These are phyloP conservation scores for Sardinella longiceps DNA, from an alignment of 2,797 vertebrate genomes.

Conservation along the genomic window DNA sequence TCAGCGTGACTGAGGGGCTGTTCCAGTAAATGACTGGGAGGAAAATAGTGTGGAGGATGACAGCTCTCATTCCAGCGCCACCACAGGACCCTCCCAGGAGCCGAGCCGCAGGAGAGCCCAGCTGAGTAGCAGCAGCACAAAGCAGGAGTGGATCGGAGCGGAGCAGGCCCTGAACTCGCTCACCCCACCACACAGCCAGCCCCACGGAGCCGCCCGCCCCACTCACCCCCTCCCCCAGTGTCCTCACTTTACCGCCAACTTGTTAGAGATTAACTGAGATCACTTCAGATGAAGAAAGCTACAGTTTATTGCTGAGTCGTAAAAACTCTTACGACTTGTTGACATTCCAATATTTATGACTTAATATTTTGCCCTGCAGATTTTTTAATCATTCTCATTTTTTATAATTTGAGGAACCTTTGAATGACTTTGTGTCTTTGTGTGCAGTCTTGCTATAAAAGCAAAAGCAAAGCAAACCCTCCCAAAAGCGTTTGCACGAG, in stretches of 20 bases:
- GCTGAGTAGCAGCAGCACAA: not conserved
- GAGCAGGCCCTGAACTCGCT: conserved; percentile 34
- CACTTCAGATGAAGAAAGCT: not conserved
- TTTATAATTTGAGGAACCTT: not conserved
- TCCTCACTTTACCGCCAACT: not conserved
- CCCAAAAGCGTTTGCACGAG: not conserved
- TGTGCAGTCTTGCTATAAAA: not conserved
- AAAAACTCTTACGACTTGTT: not conserved
- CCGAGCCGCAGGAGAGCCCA: conserved; percentile 13
- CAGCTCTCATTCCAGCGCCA: conserved; percentile 53
- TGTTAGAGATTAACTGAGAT: not conserved
- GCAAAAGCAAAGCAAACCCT: not conserved
- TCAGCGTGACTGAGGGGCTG: conserved; percentile 37
- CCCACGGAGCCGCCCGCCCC: no score
- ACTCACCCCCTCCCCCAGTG: no score
- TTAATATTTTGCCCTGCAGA: not conserved
- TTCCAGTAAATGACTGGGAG: conserved; percentile 39
- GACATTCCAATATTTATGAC: not conserved
- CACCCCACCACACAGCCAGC: conserved; percentile 5
- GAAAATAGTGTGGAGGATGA: conserved; percentile 51
- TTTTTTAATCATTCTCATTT: not conserved
- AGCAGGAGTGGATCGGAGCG: no score
- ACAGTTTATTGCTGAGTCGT: not conserved
- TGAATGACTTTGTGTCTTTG: not conserved
- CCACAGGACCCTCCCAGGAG: conserved; percentile 44